Conservation (phyloP, 1,140 invertebrate species). For the Drosophila ambigua region DNA sequence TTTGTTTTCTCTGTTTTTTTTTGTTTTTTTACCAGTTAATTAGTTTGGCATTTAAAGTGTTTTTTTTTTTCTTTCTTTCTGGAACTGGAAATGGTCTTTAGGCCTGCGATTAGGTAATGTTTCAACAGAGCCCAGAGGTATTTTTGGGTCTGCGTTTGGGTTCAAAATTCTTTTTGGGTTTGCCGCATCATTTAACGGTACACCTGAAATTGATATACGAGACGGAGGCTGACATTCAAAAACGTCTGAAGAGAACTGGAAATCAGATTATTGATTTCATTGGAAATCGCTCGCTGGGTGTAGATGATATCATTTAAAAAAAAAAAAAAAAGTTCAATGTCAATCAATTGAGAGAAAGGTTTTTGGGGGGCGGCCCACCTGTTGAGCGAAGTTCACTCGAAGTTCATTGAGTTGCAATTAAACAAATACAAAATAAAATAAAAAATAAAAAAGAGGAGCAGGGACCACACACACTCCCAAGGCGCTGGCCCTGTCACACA, state of each 20-base stretch:
- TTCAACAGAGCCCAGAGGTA: constrained; percentile 5
- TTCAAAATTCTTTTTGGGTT: constrained; percentile 39
- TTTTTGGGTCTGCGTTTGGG: constrained; percentile 16
- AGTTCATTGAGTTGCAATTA: constrained; percentile 80
- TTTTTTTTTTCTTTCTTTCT: constrained; percentile 20
- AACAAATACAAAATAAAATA: constrained; percentile 17
- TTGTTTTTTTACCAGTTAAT: constrained; percentile 45
- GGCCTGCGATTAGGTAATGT: constrained; percentile 53
- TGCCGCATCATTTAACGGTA: constrained; percentile 57
- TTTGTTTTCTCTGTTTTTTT: background rate
- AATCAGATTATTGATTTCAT: constrained; percentile 32
- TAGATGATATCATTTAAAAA: constrained; percentile 52
- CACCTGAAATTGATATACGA: constrained; percentile 61
- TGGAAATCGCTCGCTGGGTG: constrained; percentile 10
- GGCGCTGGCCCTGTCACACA: constrained; percentile 67
- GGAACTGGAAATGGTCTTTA: constrained; percentile 26
- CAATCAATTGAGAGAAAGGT: constrained; percentile 58
- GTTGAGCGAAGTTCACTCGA: constrained; percentile 68
- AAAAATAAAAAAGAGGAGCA: constrained; percentile 22
- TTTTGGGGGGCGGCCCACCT: constrained; percentile 53
- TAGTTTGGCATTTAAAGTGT: constrained; percentile 53
- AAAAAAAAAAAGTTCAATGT: constrained; percentile 73
- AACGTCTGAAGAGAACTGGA: constrained; percentile 3
- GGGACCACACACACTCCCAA: constrained; percentile 63
- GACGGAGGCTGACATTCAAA: constrained; percentile 17